Evolutionary conservation across 2,888 invertebrate species (phyloP), one percentile per base, ranked within the genome.

Genomic region (Lasioglossum oenotherae): DNA sequence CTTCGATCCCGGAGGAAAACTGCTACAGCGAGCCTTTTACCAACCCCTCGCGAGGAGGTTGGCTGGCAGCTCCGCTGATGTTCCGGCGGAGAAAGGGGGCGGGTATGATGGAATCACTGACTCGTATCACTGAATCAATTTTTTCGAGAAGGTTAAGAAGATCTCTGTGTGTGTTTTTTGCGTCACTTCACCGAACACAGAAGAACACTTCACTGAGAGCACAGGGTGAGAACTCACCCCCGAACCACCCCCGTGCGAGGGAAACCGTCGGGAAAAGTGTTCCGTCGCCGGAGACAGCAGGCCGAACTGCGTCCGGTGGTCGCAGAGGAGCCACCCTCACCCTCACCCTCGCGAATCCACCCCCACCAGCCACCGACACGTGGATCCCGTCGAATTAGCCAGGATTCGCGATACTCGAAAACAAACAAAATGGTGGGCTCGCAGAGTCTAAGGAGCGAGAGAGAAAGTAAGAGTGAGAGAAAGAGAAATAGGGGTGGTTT

Each of bases 391-490:
- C 35, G 67, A 67, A 67, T 35, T 67, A 35, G 67, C 35, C 8
- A 67, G 67, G 67, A 67, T 16, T 64, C 31, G 64, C 64, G 38
- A 23, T 12, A 38, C 38, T 69, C 69, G 41, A 69, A 69, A 38
- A 69, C 38, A 69, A 69, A 69, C 69, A 69, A 69, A 69, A 69
- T 69, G 69, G 69, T 38, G 53, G 53, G 53, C 53, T n/a, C n/a
- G 53, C 23, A n/a, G 8, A 53, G 53, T 3, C n/a, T 10, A 19
- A 38, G 4, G 23, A 12, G 38, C 4, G 23, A 38, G 1, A n/a
- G 2, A 31, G 8, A 19, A 19, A 8, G 64, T n/a, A n/a, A 23
- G 69, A 35, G 35, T 0, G 4, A 67, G 10, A 35, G 67, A 19
- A 19, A 8, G 64, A 64, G 67, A 31, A 31, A 64, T 5, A 27